Evolutionary conservation across 2,888 invertebrate species (phyloP), one percentile per base, ranked within the genome.

Genomic region (Drosophila affinis): DNA sequence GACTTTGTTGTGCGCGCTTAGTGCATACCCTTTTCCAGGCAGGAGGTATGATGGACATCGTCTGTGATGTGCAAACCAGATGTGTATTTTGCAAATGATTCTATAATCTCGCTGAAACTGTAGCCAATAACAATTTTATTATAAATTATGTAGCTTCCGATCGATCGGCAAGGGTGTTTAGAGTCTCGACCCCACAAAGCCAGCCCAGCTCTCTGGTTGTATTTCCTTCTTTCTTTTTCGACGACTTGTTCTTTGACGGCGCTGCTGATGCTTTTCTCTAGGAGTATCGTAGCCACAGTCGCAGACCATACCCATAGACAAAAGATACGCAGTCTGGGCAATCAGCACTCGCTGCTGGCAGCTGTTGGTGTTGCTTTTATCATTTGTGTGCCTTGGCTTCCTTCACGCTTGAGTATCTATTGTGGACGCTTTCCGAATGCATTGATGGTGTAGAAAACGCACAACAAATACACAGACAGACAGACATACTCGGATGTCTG

Each of bases 161-260:
- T 34, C 10, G 5, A 5, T 14, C 10, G 4, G 12, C 34, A 4
- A n/a, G 39, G 39, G 39, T n/a, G n/a, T 39, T 6, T 6, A n/a
- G 7, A 6, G 39, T 14, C n/a, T 39, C 39, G 39, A 39, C 6
- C 14, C 14, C 5, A 39, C 34, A 39, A 10, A 32, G 32, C 34
- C 6, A 39, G 14, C 34, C 14, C 39, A 3, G 39, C 39, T n/a
- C 14, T n/a, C 39, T n/a, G 39, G 39, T 39, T 39, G 14, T n/a
- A 14, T 39, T n/a, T 39, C n/a, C 39, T 39, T 24, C 27, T 34
- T 21, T 59, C 55, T 71, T 76, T 89, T 65, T 14, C 67, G 73
- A 65, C 74, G 72, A 76, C 78, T 84, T 78, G 85, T 86, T 87
- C 78, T 87, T 68, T 17, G 60, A 58, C 44, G 69, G 54, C 57